Evolutionary conservation across 2,113 vertebrate species (phyloP).

Genomic region (Erythrocebus patas): DNA sequence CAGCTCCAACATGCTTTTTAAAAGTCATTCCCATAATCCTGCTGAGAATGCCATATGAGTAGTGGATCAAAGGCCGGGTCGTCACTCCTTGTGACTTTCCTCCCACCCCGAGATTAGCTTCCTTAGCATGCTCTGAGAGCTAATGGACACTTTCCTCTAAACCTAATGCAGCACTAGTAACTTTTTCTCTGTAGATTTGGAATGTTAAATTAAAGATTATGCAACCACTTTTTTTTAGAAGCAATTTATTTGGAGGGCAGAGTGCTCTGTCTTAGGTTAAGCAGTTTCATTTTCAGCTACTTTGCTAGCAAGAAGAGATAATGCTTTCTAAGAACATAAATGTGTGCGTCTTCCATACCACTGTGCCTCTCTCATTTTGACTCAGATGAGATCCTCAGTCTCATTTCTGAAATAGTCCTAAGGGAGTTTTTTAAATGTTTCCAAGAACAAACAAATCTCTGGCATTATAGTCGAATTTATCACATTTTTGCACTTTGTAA

Average conservation of each 20-base stretch:
- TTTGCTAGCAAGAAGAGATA: slow-evolving; percentile 14
- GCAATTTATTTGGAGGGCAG: slow-evolving; percentile 51
- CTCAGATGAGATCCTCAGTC: neutral
- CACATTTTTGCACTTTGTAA: slow-evolving; percentile 1
- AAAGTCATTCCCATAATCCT: slow-evolving; percentile 52
- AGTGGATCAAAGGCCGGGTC: slow-evolving; percentile 35
- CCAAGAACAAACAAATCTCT: neutral
- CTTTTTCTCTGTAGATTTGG: slow-evolving; percentile 19
- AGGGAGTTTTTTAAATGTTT: neutral
- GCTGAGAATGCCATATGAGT: neutral
- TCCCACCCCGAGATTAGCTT: neutral
- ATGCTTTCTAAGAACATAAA: neutral
- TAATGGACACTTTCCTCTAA: slow-evolving; percentile 36
- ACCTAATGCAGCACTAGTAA: neutral
- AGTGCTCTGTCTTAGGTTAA: slow-evolving; percentile 8
- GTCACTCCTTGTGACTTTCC: neutral
- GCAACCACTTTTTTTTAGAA: slow-evolving; percentile 31
- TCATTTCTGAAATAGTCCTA: neutral
- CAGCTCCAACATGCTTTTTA: slow-evolving; percentile 41
- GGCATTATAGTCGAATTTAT: neutral
- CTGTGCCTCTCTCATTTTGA: neutral
- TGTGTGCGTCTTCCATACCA: neutral
- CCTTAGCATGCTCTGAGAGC: slow-evolving; percentile 34
- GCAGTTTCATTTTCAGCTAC: slow-evolving; percentile 24
- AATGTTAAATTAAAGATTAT: slow-evolving; percentile 55